phyloP scores from a whole-genome alignment of 2,797 vertebrate species.

The Chromis chromis region DNA sequence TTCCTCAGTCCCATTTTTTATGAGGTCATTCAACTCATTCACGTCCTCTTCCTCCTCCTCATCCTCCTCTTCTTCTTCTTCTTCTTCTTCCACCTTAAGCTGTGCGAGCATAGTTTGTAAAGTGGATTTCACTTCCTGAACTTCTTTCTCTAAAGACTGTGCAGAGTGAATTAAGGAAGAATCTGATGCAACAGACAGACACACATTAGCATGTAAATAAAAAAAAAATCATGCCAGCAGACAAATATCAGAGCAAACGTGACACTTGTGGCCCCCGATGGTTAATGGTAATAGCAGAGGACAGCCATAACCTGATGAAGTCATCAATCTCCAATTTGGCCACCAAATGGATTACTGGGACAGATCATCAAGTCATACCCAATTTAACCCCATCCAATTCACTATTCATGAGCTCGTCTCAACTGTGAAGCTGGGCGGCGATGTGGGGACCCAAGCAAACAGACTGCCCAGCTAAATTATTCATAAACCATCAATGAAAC shows the following conservation, averaged over 20 bases:
- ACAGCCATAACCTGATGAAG: slow-evolving; percentile 60
- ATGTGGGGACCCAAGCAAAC: slow-evolving; percentile 63
- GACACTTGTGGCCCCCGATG: slow-evolving; percentile 42
- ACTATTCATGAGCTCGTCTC: slow-evolving; percentile 77
- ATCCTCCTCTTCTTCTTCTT: slow-evolving; percentile 66
- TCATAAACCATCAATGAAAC: slow-evolving; percentile 77
- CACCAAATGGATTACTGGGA: slow-evolving; percentile 64
- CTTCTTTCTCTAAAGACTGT: slow-evolving; percentile 90
- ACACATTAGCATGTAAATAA: slow-evolving; percentile 46
- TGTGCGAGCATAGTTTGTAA: slow-evolving; percentile 88
- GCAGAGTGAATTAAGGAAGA: slow-evolving; percentile 86
- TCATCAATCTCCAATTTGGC: slow-evolving; percentile 70
- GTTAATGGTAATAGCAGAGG: slow-evolving; percentile 54
- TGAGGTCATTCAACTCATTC: slow-evolving; percentile 58
- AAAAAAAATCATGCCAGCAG: slow-evolving; percentile 32
- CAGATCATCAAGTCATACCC: slow-evolving; percentile 70
- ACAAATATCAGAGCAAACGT: slow-evolving; percentile 37
- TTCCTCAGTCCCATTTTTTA: slow-evolving; percentile 67
- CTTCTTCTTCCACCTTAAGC: slow-evolving; percentile 83
- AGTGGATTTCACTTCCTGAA: slow-evolving; percentile 91
- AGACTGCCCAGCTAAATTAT: slow-evolving; percentile 80
- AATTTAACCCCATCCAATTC: slow-evolving; percentile 70
- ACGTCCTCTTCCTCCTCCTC: slow-evolving; percentile 52
- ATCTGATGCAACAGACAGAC: slow-evolving; percentile 26
- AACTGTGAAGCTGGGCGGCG: slow-evolving; percentile 45